A percentile compares a stretch with the other conserved stretches of the same genome.
Conservation (phyloP, 1,140 invertebrate genomes). For the Pseudobourletiella spinata region DNA sequence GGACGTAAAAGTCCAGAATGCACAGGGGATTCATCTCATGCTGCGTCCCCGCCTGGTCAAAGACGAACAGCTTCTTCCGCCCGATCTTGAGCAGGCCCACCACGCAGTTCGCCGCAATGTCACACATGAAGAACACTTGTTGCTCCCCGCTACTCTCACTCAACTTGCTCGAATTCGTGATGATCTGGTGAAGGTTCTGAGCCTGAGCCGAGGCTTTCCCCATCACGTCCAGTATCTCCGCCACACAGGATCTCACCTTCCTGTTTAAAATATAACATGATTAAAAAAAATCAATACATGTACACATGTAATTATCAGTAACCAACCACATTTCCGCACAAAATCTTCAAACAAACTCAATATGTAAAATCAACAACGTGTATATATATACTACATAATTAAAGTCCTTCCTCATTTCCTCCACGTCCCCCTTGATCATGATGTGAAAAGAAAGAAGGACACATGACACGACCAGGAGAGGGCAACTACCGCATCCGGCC, state of each 20-base stretch:
- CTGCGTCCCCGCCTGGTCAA: slow-evolving; percentile 57
- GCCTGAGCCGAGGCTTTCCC: slow-evolving; percentile 30
- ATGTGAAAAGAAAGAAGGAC: neutral
- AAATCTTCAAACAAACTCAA: neutral
- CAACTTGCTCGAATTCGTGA: slow-evolving; percentile 31
- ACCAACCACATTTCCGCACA: neutral
- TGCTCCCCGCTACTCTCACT: slow-evolving; percentile 20
- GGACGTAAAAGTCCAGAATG: slow-evolving; percentile 79
- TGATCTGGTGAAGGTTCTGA: slow-evolving; percentile 27
- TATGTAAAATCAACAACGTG: neutral
- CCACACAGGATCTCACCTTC: slow-evolving; percentile 18
- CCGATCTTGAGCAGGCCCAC: slow-evolving; percentile 76
- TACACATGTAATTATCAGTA: neutral
- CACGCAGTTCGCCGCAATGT: slow-evolving; percentile 41
- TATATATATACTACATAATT: neutral
- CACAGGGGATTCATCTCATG: slow-evolving; percentile 66
- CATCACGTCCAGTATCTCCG: slow-evolving; percentile 32
- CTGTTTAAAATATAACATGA: slow-evolving; percentile 13
- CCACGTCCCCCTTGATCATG: neutral
- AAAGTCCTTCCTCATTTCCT: neutral
- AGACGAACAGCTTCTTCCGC: slow-evolving; percentile 71
- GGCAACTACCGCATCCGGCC: no score
- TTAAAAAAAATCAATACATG: neutral
- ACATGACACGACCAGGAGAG: neutral
- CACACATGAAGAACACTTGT: slow-evolving; percentile 27